A percentile compares a stretch with the other conserved stretches of the same genome.
Conservation (phyloP, 2,113 vertebrate species). For the Mionectes macconnelli region DNA sequence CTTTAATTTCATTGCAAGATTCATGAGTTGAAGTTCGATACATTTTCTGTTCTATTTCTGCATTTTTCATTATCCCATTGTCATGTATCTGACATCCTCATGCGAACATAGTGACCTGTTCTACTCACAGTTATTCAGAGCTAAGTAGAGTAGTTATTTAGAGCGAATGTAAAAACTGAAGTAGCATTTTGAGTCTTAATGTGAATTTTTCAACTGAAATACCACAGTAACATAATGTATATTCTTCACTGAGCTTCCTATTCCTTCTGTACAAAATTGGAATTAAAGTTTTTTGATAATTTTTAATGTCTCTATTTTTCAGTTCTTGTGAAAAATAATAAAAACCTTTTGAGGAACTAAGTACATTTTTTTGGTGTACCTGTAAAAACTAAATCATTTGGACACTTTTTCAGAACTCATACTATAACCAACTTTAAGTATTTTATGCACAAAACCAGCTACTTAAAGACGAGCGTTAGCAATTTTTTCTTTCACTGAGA, state of each 20-base stretch:
- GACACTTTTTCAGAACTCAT: not conserved
- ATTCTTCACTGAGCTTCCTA: not conserved
- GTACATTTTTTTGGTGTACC: not conserved
- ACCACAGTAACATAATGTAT: not conserved
- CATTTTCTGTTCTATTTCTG: conserved; percentile 11
- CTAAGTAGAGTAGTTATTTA: conserved; percentile 4
- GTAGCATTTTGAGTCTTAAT: not conserved
- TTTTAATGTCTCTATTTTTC: not conserved
- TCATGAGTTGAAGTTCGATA: not conserved
- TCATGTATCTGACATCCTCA: conserved; percentile 10
- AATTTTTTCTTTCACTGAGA: not conserved
- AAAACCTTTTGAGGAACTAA: not conserved
- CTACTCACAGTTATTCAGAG: conserved; percentile 10
- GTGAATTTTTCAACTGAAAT: conserved; percentile 8
- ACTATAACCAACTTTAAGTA: not conserved
- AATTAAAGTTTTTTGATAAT: not conserved
- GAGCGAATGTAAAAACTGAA: not conserved
- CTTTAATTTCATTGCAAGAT: conserved; percentile 19
- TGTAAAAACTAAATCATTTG: not conserved
- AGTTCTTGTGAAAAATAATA: not conserved
- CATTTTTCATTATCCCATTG: conserved; percentile 56
- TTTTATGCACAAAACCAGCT: not conserved
- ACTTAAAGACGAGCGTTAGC: not conserved
- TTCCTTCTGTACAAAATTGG: not conserved
- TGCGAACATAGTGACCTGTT: conserved; percentile 26